phyloP scores from a whole-genome alignment of 2,113 vertebrate genomes.

The human region GRCh38 chr4:93882001-93882500 shows the following conservation, averaged over 20 bases:
- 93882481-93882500: not conserved
- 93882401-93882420: not conserved
- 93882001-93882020: too few relatives aligned
- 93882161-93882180: not conserved
- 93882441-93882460: not conserved
- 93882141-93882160: not conserved
- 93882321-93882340: not conserved
- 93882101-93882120: not conserved
- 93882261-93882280: not conserved
- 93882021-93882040: too few relatives aligned
- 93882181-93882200: not conserved
- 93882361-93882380: not conserved
- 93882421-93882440: not conserved
- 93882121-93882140: not conserved
- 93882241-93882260: not conserved
- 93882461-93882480: not conserved
- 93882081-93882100: not conserved
- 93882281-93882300: not conserved
- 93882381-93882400: not conserved
- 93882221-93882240: not conserved
- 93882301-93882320: not conserved
- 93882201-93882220: not conserved
- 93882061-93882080: not conserved
- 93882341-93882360: not conserved
- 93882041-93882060: not conserved